phyloP scores from a whole-genome alignment of 2,797 vertebrate genomes.

The Catamblyrhynchus diadema region DNA sequence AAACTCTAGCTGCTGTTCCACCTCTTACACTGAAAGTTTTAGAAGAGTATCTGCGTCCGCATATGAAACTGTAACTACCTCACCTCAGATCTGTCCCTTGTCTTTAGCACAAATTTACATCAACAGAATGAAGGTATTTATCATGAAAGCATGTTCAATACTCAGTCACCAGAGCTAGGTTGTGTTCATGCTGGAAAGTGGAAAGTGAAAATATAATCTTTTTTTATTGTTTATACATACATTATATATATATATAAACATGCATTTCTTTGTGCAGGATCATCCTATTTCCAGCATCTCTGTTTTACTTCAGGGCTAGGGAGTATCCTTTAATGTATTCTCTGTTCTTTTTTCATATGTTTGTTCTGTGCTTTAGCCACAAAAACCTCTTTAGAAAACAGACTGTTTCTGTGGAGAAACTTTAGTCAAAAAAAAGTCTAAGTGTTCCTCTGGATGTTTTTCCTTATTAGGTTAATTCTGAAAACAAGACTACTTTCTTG shows the following conservation, averaged over 20 bases:
- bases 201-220: neutral
- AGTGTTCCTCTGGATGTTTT: conserved; percentile 38
- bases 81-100: neutral
- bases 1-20: neutral
- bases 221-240: neutral
- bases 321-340: neutral
- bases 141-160: neutral
- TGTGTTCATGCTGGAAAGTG: neutral
- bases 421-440: conserved; percentile 35
- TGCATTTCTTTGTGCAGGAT: neutral
- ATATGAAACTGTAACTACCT: neutral
- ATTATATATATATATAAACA: neutral
- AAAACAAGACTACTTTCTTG: conserved; percentile 43
- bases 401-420: neutral
- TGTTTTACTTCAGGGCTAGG: neutral
- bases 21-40: neutral
- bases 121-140: neutral
- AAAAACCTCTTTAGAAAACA: conserved; percentile 42
- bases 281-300: conserved; percentile 1
- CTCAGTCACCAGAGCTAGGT: neutral
- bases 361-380: conserved; percentile 44
- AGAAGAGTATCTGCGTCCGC: neutral
- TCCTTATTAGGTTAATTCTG: neutral
- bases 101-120: neutral
- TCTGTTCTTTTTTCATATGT: conserved; percentile 30